These are phyloP conservation scores for Oedothorax gibbosus DNA, from an alignment of 1,140 invertebrate species.

Conservation along the genomic window DNA sequence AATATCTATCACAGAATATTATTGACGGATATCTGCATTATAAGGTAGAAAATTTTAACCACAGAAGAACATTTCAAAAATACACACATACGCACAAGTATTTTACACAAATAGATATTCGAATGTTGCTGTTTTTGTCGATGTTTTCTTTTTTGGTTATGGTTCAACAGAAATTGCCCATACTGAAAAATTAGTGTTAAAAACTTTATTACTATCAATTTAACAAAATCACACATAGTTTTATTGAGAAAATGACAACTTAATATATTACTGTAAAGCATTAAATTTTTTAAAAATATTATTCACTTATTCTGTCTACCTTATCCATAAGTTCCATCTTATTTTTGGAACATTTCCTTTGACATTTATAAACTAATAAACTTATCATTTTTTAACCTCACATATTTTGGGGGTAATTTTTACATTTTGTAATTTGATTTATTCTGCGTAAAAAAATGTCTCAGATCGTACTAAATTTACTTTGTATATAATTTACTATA, in stretches of 20 bases:
- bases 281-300: neutral
- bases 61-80: constrained; percentile 11
- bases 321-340: too few species aligned
- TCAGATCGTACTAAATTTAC: too few species aligned
- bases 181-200: constrained; percentile 2
- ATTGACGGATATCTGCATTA: constrained; percentile 37
- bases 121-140: constrained; percentile 1
- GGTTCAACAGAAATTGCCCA: constrained; percentile 28
- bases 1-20: constrained; percentile 40
- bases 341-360: too few species aligned
- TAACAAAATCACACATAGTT: neutral
- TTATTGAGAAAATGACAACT: neutral
- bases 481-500: too few species aligned
- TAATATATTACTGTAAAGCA: neutral
- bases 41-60: constrained; percentile 5
- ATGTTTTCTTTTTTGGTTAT: neutral
- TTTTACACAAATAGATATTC: constrained; percentile 20
- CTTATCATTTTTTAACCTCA: too few species aligned
- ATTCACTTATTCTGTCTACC: too few species aligned
- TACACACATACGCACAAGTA: neutral
- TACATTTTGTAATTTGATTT: too few species aligned
- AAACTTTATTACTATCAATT: neutral
- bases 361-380: too few species aligned
- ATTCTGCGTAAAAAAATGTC: too few species aligned
- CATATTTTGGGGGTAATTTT: too few species aligned